Evolutionary conservation across 1,140 invertebrate species (phyloP).

Genomic region (Popillia japonica): DNA sequence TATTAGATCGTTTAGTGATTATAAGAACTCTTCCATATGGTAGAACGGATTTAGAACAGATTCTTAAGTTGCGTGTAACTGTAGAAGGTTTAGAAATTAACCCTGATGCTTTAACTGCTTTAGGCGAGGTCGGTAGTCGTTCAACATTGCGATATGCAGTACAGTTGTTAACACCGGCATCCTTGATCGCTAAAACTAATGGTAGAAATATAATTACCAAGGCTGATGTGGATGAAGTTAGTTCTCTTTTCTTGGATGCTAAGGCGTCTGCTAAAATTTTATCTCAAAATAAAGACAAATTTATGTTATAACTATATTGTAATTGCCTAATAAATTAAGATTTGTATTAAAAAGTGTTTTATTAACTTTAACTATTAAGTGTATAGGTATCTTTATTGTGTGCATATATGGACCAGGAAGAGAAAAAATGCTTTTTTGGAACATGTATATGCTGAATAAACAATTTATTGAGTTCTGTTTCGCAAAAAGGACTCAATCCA

Average conservation of each 20-base stretch:
- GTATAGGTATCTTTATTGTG: too few species aligned
- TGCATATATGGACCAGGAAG: too few species aligned
- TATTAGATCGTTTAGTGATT: conserved; percentile 80
- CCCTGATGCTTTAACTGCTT: conserved; percentile 77
- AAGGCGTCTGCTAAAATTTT: conserved; percentile 95
- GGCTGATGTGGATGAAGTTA: conserved; percentile 85
- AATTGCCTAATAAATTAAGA: conserved; percentile 4
- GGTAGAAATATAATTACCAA: conserved; percentile 82
- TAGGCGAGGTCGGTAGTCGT: conserved; percentile 85
- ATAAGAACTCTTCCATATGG: conserved; percentile 57
- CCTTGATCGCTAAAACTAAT: conserved; percentile 88
- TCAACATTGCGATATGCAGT: conserved; percentile 94
- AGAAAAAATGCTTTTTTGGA: too few species aligned
- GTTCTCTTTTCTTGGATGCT: conserved; percentile 90
- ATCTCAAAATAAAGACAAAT: conserved; percentile 89
- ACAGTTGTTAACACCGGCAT: conserved; percentile 92
- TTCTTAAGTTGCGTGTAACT: conserved; percentile 88
- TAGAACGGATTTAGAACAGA: conserved; percentile 81
- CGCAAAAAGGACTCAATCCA: too few species aligned
- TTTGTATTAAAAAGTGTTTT: neutral
- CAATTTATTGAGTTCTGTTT: too few species aligned
- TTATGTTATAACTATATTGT: conserved; percentile 76
- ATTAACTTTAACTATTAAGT: too few species aligned
- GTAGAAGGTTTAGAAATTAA: conserved; percentile 92
- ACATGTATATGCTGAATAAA: too few species aligned